Conservation (phyloP, 2,888 invertebrate species). For the Drosophila acutilabella region DNA sequence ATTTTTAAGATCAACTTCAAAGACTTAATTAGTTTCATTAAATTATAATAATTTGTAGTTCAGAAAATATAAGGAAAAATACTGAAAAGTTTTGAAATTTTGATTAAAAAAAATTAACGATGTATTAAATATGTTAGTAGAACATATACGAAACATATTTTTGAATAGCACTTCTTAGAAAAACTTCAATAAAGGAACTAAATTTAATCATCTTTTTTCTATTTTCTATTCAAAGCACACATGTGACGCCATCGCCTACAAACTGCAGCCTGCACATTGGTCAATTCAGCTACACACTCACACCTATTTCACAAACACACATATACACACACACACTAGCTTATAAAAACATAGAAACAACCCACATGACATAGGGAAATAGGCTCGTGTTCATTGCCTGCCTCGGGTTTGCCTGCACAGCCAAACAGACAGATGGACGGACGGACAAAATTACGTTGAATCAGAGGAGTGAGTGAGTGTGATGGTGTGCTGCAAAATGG, state of each 20-base stretch:
- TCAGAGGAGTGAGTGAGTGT: slow-evolving; percentile 10
- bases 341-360: slow-evolving; percentile 39
- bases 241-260: slow-evolving; percentile 53
- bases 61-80: no score
- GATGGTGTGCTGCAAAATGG: slow-evolving; percentile 29
- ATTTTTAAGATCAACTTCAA: no score
- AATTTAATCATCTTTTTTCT: background rate
- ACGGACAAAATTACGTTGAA: background rate
- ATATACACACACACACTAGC: background rate
- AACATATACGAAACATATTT: no score
- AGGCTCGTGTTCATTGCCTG: slow-evolving; percentile 47
- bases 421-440: background rate
- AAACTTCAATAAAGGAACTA: no score
- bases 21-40: no score
- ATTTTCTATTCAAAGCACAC: background rate
- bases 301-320: background rate
- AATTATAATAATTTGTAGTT: no score
- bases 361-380: slow-evolving; percentile 51
- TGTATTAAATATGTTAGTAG: no score
- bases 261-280: slow-evolving; percentile 66
- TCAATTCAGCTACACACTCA: slow-evolving; percentile 48
- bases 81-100: no score
- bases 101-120: no score
- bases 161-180: no score
- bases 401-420: slow-evolving; percentile 12